Base-by-base conservation (phyloP, 2,113 vertebrate genomes). In the Lipophrys pholis region DNA sequence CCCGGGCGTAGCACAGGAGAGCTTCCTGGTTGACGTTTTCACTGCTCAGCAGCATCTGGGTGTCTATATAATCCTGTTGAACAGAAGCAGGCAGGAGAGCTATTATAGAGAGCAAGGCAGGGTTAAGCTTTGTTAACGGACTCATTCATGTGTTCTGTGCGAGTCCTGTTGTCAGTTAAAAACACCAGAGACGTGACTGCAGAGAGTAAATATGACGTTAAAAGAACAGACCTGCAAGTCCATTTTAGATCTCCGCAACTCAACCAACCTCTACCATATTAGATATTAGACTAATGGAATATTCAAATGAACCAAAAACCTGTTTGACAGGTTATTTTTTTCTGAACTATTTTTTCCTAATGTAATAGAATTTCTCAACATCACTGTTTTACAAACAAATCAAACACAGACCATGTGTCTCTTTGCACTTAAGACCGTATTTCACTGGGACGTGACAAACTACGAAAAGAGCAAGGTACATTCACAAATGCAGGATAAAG, bases 11-110 rank as follows among this genome's bases (percentile, higher is more conserved):
- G 80, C 94, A 95, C 40, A 97, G 93, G 69, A 99, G 94, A 88
- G 95, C 95, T 80, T 95, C 95, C 92, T 99, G 97, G 92, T 97
- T 95, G 61, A 98, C 96, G 0, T 99, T 99, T 49, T 96, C 95
- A 0, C 90, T 89, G 51, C 95, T 93, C 50, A 99, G 93, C 54
- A 99, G 94, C 92, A 94, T 92, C 81, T 99, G 95, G 0, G 96
- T 98, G 73, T 99, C 97, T 0, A 91, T 69, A 65, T 94, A 97
- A 90, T 99, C 98, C 97, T 99, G 54, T 52, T 11, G 9, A 52
- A 67, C 12, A 80, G 52, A 85, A 73, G 48, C 45, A 45, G 72
- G 53, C 16, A 76, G 17, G 1, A 35, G 35, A 60, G 21, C 21
- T 30, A 30, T 30, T 30, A 30, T 30, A 30, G 21, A 30, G 21